These are phyloP conservation scores for Acronicta psi DNA, from an alignment of 2,888 invertebrate species.

Conservation along the genomic window DNA sequence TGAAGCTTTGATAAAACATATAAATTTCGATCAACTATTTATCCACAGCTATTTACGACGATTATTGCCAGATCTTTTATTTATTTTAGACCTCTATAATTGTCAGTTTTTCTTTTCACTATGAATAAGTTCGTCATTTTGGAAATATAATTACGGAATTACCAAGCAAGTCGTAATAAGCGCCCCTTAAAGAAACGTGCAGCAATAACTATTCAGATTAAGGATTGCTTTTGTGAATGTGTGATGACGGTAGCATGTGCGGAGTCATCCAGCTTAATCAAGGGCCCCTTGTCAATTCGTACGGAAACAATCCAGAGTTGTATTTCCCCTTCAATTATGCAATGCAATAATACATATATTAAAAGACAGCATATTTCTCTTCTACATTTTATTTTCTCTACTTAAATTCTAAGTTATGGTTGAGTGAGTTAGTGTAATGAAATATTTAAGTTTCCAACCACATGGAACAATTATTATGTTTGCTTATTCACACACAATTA, in stretches of 20 bases:
- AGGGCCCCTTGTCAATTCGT: slow-evolving; percentile 22
- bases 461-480: slow-evolving; percentile 4
- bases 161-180: background rate
- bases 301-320: slow-evolving; percentile 24
- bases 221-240: slow-evolving; percentile 14
- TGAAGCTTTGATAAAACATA: slow-evolving; percentile 45
- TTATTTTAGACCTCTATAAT: too few species aligned
- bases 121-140: background rate
- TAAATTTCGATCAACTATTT: too few species aligned
- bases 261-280: slow-evolving; percentile 26
- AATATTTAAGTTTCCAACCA: slow-evolving; percentile 6
- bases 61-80: too few species aligned
- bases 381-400: slow-evolving; percentile 35
- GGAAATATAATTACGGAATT: background rate
- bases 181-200: slow-evolving; percentile 20
- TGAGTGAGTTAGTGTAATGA: slow-evolving; percentile 13
- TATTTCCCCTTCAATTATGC: slow-evolving; percentile 22
- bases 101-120: too few species aligned
- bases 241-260: slow-evolving; percentile 22
- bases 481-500: too few species aligned
- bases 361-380: slow-evolving; percentile 29
- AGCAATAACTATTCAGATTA: slow-evolving; percentile 20
- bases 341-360: too few species aligned
- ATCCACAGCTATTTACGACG: background rate
- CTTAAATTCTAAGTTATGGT: slow-evolving; percentile 13